These are phyloP conservation scores for Globodera ellingtonae DNA, from an alignment of 1,140 invertebrate genomes.

Conservation along the genomic window DNA sequence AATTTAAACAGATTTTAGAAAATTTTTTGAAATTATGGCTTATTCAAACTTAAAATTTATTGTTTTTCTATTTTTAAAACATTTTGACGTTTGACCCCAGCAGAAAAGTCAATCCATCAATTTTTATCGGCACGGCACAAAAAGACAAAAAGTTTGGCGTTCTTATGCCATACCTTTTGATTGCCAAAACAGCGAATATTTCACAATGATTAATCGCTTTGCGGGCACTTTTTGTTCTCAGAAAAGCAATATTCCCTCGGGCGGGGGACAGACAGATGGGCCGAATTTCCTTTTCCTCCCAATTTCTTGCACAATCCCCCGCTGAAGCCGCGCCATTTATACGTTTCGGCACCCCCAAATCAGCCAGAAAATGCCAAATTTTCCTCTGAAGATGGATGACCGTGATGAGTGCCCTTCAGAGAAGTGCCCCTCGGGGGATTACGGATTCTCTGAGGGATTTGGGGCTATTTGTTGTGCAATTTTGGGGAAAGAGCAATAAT, in stretches of 20 bases:
- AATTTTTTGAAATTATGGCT: no score
- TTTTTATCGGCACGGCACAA: neutral
- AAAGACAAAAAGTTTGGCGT: neutral
- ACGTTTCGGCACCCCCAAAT: neutral
- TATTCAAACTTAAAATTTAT: conserved; percentile 5
- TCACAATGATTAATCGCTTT: conserved; percentile 6
- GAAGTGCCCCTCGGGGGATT: neutral
- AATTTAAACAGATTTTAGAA: no score
- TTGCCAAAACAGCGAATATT: neutral
- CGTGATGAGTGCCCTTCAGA: neutral
- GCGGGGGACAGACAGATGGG: neutral
- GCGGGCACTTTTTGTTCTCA: neutral
- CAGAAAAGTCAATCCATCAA: neutral
- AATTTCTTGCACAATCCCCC: neutral
- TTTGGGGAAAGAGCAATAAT: neutral
- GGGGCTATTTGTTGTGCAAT: neutral
- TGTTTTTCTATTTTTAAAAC: neutral
- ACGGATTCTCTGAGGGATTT: no score
- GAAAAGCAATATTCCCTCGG: no score
- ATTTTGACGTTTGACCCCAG: neutral
- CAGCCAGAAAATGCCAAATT: neutral
- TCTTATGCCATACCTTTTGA: no score
- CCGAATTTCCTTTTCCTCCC: neutral
- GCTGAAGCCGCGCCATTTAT: neutral
- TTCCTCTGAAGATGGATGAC: neutral